phyloP scores from a whole-genome alignment of 2,797 vertebrate genomes.

The Orestias chungarensis region DNA sequence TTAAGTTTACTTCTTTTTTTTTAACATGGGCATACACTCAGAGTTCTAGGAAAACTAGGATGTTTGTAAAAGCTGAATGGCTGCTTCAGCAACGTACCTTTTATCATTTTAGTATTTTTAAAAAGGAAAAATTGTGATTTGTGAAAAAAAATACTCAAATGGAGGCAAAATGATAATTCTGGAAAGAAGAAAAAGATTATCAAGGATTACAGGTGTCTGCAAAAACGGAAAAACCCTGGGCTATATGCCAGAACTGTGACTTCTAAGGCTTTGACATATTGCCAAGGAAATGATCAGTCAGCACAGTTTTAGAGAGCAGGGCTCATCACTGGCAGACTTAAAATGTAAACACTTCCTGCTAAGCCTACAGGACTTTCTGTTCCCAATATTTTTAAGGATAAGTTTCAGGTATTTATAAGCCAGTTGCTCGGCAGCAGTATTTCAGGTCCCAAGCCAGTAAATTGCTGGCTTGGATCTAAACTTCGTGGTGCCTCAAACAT shows the following conservation, averaged over 20 bases:
- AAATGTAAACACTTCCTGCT: constrained; percentile 54
- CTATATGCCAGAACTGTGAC: constrained; percentile 55
- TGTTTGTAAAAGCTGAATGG: background rate
- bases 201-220: constrained; percentile 53
- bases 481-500: constrained; percentile 8
- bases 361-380: constrained; percentile 42
- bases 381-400: constrained; percentile 23
- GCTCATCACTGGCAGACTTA: constrained; percentile 47
- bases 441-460: no score
- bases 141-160: constrained; percentile 52
- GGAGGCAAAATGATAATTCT: constrained; percentile 30
- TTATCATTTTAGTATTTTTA: background rate
- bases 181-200: constrained; percentile 39
- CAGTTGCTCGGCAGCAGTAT: constrained; percentile 11
- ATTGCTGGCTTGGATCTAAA: constrained; percentile 14
- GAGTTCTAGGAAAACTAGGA: background rate
- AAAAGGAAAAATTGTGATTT: background rate
- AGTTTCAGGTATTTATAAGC: constrained; percentile 15
- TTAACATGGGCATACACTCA: background rate
- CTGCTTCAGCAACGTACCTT: background rate
- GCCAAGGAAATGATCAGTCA: constrained; percentile 68
- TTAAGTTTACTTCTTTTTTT: background rate
- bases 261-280: constrained; percentile 62
- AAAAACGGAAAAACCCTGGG: constrained; percentile 65
- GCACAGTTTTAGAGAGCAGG: constrained; percentile 53